A percentile compares a stretch with the other conserved stretches of the same genome.
Evolutionary conservation across 2,888 invertebrate species (phyloP).

Genomic region (Diabrotica balteata): DNA sequence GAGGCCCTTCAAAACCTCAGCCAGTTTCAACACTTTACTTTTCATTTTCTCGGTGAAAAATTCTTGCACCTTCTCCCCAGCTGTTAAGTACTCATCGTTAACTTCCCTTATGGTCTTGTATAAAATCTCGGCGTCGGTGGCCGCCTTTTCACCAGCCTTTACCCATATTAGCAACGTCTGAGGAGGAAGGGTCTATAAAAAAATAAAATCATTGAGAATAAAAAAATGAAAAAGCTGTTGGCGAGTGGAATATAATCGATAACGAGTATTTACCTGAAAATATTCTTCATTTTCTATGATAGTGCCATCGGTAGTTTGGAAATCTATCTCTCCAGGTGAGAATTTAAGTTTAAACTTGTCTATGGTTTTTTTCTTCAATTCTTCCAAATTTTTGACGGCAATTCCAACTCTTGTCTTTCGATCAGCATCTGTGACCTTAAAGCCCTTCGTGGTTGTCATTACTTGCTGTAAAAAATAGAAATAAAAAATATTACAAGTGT

Average conservation of each 20-base stretch:
- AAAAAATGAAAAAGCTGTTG: too few species aligned
- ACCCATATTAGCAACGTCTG: constrained; percentile 76
- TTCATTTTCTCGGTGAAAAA: constrained; percentile 76
- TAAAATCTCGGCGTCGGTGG: constrained; percentile 72
- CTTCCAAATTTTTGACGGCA: constrained; percentile 71
- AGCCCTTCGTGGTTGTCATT: constrained; percentile 68
- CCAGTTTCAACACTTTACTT: constrained; percentile 63
- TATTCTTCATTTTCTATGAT: constrained; percentile 79
- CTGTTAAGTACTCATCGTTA: constrained; percentile 72
- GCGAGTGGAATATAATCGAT: too few species aligned
- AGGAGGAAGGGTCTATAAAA: constrained; percentile 68
- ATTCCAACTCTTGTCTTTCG: constrained; percentile 74
- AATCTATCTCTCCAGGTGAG: constrained; percentile 49
- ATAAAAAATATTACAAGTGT: too few species aligned
- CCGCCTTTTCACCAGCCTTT: constrained; percentile 56
- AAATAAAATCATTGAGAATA: neutral
- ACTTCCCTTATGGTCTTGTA: constrained; percentile 74
- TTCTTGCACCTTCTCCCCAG: constrained; percentile 74
- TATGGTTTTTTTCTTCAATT: constrained; percentile 73
- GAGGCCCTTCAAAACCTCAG: constrained; percentile 57
- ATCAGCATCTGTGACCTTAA: constrained; percentile 75
- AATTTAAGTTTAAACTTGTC: constrained; percentile 63
- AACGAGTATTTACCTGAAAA: constrained; percentile 56
- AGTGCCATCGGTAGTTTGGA: constrained; percentile 69
- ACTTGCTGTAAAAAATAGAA: too few species aligned